A percentile compares a stretch with the other conserved stretches of the same genome.
phyloP scores from a whole-genome alignment of 2,113 vertebrate genomes.

The Sialia sialis region DNA sequence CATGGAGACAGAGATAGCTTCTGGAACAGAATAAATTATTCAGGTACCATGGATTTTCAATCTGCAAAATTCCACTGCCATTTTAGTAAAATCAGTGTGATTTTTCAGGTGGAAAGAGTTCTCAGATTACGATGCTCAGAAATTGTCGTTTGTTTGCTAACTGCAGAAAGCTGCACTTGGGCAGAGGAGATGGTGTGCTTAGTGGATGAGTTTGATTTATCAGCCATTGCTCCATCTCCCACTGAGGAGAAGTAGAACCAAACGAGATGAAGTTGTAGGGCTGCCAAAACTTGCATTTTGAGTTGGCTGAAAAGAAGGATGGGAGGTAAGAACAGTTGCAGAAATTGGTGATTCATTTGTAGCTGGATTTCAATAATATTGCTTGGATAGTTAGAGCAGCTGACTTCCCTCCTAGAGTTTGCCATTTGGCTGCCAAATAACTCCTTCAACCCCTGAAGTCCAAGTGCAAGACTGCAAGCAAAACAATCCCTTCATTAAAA shows the following conservation, averaged over 20 bases:
- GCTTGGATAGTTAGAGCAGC: background rate
- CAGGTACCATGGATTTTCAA: background rate
- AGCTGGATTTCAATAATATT: background rate
- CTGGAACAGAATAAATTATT: background rate
- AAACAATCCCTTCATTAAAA: background rate
- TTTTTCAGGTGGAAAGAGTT: background rate
- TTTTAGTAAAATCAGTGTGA: background rate
- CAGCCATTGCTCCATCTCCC: background rate
- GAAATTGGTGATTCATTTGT: background rate
- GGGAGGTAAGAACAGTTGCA: background rate
- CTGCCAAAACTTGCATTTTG: constrained; percentile 19
- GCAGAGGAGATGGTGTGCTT: background rate
- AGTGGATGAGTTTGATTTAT: background rate
- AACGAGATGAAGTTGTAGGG: background rate
- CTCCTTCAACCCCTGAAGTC: background rate
- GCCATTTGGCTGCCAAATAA: background rate
- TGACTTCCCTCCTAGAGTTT: background rate
- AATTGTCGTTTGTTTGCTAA: background rate
- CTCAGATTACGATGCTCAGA: background rate
- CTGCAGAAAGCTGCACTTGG: background rate
- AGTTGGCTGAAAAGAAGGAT: background rate
- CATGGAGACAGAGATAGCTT: background rate
- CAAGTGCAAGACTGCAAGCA: background rate
- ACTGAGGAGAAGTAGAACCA: background rate
- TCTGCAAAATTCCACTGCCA: background rate